Conservation (phyloP, 2,797 vertebrate genomes). For the Lerista edwardsae region DNA sequence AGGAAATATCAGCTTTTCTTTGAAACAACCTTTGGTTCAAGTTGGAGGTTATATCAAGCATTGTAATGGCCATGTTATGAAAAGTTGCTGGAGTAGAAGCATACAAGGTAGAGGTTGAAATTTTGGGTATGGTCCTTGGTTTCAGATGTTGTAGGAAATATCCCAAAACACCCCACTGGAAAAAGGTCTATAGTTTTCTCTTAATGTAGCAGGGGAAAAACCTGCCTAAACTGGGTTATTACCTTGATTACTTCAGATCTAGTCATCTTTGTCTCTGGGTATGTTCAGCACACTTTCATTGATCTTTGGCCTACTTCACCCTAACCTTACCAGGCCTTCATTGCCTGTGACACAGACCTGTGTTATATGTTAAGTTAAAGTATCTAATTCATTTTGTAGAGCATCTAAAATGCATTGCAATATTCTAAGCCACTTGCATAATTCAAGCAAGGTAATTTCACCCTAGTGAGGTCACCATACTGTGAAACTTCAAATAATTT, state of each 20-base stretch:
- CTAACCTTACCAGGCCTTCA: slow-evolving; percentile 17
- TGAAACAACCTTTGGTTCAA: slow-evolving; percentile 18
- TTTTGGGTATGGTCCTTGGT: neutral
- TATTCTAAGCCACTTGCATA: slow-evolving; percentile 35
- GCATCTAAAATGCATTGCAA: slow-evolving; percentile 31
- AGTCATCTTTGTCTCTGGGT: neutral
- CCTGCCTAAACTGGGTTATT: neutral
- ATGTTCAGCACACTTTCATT: neutral
- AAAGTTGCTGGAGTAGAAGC: slow-evolving; percentile 1
- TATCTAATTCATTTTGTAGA: slow-evolving; percentile 27
- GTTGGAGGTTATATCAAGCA: accelerated
- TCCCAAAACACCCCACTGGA: accelerated
- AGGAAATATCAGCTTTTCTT: slow-evolving; percentile 26
- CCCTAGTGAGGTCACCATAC: slow-evolving; percentile 21
- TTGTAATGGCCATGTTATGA: neutral
- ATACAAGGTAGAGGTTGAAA: slow-evolving; percentile 19
- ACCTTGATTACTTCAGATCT: neutral
- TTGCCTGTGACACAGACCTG: slow-evolving; percentile 14
- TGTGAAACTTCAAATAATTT: slow-evolving; percentile 58
- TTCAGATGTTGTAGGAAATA: slow-evolving; percentile 17
- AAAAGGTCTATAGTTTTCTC: neutral
- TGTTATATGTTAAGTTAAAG: slow-evolving; percentile 13
- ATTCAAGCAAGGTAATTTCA: slow-evolving; percentile 37
- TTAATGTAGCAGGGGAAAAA: neutral
- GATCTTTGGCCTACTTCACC: slow-evolving; percentile 32